Evolutionary conservation across 2,888 invertebrate species (phyloP), one percentile per base, ranked within the genome.

Genomic region (Oscheius sp.): DNA sequence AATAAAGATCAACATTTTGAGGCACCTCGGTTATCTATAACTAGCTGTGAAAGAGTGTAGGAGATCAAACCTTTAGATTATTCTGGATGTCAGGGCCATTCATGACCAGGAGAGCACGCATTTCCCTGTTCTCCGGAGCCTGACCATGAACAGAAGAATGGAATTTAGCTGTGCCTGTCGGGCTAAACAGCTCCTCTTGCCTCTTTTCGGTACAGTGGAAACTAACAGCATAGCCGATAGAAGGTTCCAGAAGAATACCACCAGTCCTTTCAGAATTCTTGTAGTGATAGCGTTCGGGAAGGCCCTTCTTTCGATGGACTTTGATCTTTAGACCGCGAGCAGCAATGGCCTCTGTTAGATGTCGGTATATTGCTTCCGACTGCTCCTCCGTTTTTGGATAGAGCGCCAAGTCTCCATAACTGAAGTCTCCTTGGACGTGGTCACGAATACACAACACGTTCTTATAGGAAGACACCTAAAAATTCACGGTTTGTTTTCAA

Each of bases 1-100:
- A 92, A 86, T 92, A 93, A 59, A 94, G 89, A 89, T 94, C 93
- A n/a, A 93, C 91, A 62, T 91, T 92, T 73, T 92, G 90, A 79
- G 93, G 93, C 0, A 93, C 92, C 2, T 91, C 81, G n/a, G 85
- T 79, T 9, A 88, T 84, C 53, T 72, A 77, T 79, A 59, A 50
- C 9, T 5, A 32, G 10, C 29, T 7, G 29, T 21, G 29, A 29
- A 13, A 11, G 21, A 11, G 5, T 21, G 4, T 21, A 32, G 11
- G 4, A 13, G 2, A 9, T 32, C 3, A 2, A n/a, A 50, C 66
- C 50, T 66, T 47, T 2, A 37, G 35, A 7, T 89, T 89, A 60
- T 84, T 86, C 79, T 91, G 91, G 81, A 94, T 92, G 77, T 90
- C 90, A 0, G 93, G 93, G 2, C 90, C 84, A 51, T 75, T 74